phyloP scores from a whole-genome alignment of 92 coral and sea anemone species.

The Muricea muricata region DNA sequence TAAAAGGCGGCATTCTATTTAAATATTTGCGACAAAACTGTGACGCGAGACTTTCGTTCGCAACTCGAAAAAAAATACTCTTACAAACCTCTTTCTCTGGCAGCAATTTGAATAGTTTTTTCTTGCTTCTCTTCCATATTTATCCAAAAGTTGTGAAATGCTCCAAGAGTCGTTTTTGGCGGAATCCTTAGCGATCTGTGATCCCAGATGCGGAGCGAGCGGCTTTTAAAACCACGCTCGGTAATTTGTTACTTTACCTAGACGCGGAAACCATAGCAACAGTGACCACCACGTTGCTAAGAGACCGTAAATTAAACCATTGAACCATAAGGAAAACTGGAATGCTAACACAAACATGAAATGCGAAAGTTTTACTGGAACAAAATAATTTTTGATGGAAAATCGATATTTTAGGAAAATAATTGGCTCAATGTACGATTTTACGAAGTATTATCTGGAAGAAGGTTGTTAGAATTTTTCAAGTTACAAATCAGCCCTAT shows the following conservation, averaged over 20 bases:
- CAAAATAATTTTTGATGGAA: too few relatives aligned
- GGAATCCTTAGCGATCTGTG: background rate
- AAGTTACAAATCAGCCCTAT: too few relatives aligned
- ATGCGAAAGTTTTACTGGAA: too few relatives aligned
- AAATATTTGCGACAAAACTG: background rate
- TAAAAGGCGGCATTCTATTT: background rate
- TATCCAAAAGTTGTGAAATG: background rate
- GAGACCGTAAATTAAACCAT: too few relatives aligned
- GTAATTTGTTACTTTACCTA: slow-evolving; percentile 13
- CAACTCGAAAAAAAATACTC: too few relatives aligned
- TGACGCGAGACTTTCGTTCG: background rate
- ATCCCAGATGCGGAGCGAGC: background rate
- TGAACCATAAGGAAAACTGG: too few relatives aligned
- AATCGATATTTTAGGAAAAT: too few relatives aligned
- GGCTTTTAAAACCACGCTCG: background rate
- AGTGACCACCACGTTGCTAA: slow-evolving; percentile 9
- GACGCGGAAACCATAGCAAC: slow-evolving; percentile 42
- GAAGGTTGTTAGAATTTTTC: too few relatives aligned
- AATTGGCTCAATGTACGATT: too few relatives aligned
- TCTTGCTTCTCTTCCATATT: slow-evolving; percentile 58
- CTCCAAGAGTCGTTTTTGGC: background rate
- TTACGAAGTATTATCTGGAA: too few relatives aligned
- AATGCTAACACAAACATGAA: too few relatives aligned
- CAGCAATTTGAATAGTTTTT: slow-evolving; percentile 74
- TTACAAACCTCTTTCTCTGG: slow-evolving; percentile 75